Percentiles rank a stretch among this genome's conserved stretches.
Conservation (phyloP, 2,888 invertebrate species). For the Scaptomyza polygonia region DNA sequence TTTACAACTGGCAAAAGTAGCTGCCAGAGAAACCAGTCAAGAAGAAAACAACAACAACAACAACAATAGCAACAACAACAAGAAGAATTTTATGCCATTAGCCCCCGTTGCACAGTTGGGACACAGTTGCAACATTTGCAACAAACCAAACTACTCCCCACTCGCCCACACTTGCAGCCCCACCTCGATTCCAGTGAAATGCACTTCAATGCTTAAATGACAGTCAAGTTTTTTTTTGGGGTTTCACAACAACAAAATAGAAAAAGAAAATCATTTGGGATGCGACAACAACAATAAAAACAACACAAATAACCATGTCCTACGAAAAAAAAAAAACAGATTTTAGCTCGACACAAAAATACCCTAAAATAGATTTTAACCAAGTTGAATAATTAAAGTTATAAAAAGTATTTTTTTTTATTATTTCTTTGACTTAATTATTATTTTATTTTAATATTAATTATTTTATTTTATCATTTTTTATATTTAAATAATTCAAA, state of each 20-base stretch:
- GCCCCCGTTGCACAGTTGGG: slow-evolving; percentile 46
- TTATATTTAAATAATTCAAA: too few species aligned
- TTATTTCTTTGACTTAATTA: too few species aligned
- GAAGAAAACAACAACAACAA: slow-evolving; percentile 38
- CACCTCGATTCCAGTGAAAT: slow-evolving; percentile 41
- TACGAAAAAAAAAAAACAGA: neutral
- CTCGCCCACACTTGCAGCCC: neutral
- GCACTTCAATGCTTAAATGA: slow-evolving; percentile 67
- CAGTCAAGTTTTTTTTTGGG: slow-evolving; percentile 57
- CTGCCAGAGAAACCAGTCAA: slow-evolving; percentile 46
- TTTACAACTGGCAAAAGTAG: slow-evolving; percentile 57
- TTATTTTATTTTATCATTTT: too few species aligned
- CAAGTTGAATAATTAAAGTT: neutral
- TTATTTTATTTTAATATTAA: too few species aligned
- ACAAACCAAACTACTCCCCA: neutral
- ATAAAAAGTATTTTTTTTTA: too few species aligned
- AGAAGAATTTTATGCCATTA: slow-evolving; percentile 55
- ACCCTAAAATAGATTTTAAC: neutral
- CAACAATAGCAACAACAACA: slow-evolving; percentile 17
- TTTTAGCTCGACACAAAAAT: neutral
- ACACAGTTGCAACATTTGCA: slow-evolving; percentile 32
- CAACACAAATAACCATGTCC: neutral
- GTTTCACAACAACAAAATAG: slow-evolving; percentile 16
- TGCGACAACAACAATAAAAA: slow-evolving; percentile 40
- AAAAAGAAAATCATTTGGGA: slow-evolving; percentile 50